Conservation (phyloP, 2,113 vertebrate species). For the Brachypteracias leptosomus region DNA sequence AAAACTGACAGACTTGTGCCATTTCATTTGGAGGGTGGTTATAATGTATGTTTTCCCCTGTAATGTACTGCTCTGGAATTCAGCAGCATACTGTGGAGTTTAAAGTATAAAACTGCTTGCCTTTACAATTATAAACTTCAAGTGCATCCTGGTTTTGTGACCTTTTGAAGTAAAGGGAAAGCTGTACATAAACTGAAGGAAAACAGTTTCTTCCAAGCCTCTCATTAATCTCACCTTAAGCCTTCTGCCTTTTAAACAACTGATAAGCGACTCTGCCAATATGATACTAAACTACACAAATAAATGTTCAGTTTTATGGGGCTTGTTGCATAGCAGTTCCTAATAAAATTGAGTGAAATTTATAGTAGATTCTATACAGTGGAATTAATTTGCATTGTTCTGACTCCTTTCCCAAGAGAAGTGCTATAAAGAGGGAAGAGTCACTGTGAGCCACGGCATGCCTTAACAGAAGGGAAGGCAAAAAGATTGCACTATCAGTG, state of each 20-base stretch:
- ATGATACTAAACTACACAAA: not conserved
- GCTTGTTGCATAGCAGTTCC: not conserved
- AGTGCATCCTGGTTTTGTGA: not conserved
- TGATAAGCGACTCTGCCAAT: not conserved
- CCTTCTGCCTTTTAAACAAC: slow-evolving; percentile 2
- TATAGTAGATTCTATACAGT: not conserved
- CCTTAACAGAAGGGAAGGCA: not conserved
- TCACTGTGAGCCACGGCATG: not conserved
- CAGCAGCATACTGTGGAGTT: not conserved
- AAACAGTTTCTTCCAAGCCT: not conserved
- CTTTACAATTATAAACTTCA: not conserved
- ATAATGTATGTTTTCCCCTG: not conserved
- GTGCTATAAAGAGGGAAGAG: not conserved
- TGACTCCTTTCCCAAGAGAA: not conserved
- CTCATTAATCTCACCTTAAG: not conserved
- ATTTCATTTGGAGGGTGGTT: not conserved
- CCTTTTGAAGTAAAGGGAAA: not conserved
- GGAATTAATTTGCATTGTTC: not conserved
- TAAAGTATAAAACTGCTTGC: not conserved
- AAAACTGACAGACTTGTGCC: not conserved
- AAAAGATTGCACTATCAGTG: not conserved
- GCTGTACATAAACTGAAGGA: not conserved
- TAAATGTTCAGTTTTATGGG: not conserved
- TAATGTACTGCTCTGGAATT: not conserved
- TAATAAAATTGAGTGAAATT: not conserved